Conservation (phyloP, 2,797 vertebrate genomes). For the Amphiprion clarkii region DNA sequence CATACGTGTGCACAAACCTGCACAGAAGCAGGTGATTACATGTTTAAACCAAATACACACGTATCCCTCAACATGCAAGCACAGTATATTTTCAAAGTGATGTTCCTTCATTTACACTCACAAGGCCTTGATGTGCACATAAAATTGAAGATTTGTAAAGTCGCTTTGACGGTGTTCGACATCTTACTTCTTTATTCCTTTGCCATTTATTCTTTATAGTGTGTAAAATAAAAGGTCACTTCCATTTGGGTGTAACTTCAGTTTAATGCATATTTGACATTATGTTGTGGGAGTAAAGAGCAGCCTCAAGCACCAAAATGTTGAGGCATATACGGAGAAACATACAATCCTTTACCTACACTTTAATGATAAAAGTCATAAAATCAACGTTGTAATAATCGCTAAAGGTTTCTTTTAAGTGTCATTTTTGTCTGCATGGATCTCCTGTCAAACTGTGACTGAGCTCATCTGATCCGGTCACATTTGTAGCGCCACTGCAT, state of each 20-base stretch:
- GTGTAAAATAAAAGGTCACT: conserved; percentile 6
- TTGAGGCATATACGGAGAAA: neutral
- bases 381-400: neutral
- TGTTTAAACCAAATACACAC: neutral
- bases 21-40: neutral
- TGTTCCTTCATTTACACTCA: neutral
- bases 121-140: conserved; percentile 10
- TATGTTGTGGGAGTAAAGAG: neutral
- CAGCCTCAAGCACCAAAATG: neutral
- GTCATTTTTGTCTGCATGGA: neutral
- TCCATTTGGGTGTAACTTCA: conserved; percentile 14
- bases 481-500: conserved; percentile 8
- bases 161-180: neutral
- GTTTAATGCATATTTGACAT: neutral
- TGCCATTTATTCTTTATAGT: neutral
- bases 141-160: neutral
- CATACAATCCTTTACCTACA: neutral
- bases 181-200: neutral
- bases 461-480: conserved; percentile 20
- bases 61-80: neutral
- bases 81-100: too few relatives aligned
- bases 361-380: conserved; percentile 6
- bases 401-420: neutral
- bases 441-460: conserved; percentile 3
- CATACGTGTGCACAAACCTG: neutral